Evolutionary conservation across 2,888 invertebrate genomes (phyloP), one percentile per base, ranked within the genome.

Genomic region (Digitonthophagus gazella): DNA sequence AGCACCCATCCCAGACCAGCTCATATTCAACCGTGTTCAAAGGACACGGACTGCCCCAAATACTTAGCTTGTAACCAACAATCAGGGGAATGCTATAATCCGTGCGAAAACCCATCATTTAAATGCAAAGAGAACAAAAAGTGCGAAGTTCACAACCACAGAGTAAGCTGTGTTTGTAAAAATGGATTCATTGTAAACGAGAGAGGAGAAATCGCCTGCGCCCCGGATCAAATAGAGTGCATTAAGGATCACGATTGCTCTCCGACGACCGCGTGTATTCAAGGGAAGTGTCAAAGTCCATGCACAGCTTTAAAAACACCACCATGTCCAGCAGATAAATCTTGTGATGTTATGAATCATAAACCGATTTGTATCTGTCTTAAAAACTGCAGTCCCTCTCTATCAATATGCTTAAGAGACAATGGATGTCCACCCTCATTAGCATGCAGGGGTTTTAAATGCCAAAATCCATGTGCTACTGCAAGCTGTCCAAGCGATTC

Each of bases 161-260:
- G 88, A 77, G 92, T 95, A 0, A 89, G 92, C 71, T 96, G 96
- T 83, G 92, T 95, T 19, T 96, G 96, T 84, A 93, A 93, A 79
- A 91, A 91, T 78, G 94, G 95, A 69, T 95, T 95, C 79, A 91
- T 94, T 72, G 90, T 96, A 64, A 96, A 93, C 81, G 95, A 95
- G 79, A 88, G 88, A 76, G 95, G 95, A 66, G 95, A 95, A 80
- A 85, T 96, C 76, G 91, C 92, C 16, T 96, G 96, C 81, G 93
- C 93, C 61, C 93, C 92, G 14, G 93, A 93, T 79, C 74, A 78
- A 54, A 87, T 90, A 71, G 93, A 93, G 83, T 96, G 96, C 83
- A 86, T 88, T 67, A 87, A 89, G 76, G 91, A 93, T 79, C 89
- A 91, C 76, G 93, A 96, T 80, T 96, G 96, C 78, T 91, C 94